Conservation (phyloP, 2,797 vertebrate species). For the Falco columbarius region DNA sequence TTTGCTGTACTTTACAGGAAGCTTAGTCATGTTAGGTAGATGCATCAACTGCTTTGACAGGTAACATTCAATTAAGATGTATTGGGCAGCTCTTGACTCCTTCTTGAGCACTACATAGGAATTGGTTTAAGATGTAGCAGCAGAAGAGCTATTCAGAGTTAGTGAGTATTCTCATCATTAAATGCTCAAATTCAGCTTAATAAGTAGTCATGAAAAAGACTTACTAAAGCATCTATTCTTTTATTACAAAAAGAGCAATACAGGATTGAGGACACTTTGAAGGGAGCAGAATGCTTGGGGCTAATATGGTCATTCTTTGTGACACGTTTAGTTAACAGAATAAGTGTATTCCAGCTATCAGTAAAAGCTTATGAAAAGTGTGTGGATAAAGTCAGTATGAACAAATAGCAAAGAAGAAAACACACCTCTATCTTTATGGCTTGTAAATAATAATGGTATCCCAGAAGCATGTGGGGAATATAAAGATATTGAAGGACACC, state of each 20-base stretch:
- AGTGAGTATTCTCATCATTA: background rate
- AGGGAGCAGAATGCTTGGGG: background rate
- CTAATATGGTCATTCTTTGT: background rate
- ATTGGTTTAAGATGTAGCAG: background rate
- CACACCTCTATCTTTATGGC: background rate
- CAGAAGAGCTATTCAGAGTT: background rate
- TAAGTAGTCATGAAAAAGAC: background rate
- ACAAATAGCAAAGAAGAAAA: background rate
- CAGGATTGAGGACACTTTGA: background rate
- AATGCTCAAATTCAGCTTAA: background rate
- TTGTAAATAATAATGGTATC: background rate
- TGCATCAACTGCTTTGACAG: background rate
- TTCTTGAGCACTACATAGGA: background rate
- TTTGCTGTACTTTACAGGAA: background rate
- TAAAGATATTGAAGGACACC: background rate
- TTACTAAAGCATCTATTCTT: accelerated
- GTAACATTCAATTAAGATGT: background rate
- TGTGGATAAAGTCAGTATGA: background rate
- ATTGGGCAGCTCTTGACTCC: background rate
- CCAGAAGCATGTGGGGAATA: background rate
- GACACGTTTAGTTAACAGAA: background rate
- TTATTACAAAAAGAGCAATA: background rate
- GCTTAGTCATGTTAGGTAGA: background rate
- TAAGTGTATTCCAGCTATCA: background rate
- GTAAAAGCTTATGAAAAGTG: background rate